phyloP scores from a whole-genome alignment of 2,888 invertebrate species.

The Poecilus cupreus region DNA sequence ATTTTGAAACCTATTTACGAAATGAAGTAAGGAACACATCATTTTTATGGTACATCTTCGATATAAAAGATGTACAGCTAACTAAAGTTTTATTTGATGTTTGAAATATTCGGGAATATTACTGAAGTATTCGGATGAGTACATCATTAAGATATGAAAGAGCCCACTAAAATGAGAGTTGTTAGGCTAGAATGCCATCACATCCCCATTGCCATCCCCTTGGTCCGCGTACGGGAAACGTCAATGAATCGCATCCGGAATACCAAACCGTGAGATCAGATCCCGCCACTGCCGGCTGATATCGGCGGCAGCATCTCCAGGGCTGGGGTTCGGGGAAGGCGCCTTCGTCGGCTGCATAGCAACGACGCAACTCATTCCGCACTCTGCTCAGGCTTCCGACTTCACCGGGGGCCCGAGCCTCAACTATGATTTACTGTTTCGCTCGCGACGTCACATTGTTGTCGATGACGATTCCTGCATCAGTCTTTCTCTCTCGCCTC shows the following conservation, averaged over 20 bases:
- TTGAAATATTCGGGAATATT: no score
- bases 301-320: constrained; percentile 35
- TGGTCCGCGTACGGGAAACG: constrained; percentile 40
- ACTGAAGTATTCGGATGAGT: no score
- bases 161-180: no score
- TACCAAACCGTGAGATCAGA: constrained; percentile 46
- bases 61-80: no score
- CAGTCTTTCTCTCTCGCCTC: constrained; percentile 35
- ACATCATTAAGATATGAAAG: no score
- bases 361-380: constrained; percentile 46
- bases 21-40: no score
- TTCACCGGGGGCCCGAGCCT: constrained; percentile 44
- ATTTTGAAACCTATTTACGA: no score
- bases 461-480: constrained; percentile 16
- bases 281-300: neutral
- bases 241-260: constrained; percentile 44
- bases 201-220: constrained; percentile 22
- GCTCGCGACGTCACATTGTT: constrained; percentile 24
- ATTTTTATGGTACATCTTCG: no score
- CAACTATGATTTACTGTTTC: constrained; percentile 57
- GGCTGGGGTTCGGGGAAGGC: constrained; percentile 44
- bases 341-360: constrained; percentile 45
- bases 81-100: no score
- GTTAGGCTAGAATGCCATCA: constrained; percentile 3
- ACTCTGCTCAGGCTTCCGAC: constrained; percentile 44